Base-by-base conservation (phyloP, 2,113 vertebrate species). In the Electrona antarctica region DNA sequence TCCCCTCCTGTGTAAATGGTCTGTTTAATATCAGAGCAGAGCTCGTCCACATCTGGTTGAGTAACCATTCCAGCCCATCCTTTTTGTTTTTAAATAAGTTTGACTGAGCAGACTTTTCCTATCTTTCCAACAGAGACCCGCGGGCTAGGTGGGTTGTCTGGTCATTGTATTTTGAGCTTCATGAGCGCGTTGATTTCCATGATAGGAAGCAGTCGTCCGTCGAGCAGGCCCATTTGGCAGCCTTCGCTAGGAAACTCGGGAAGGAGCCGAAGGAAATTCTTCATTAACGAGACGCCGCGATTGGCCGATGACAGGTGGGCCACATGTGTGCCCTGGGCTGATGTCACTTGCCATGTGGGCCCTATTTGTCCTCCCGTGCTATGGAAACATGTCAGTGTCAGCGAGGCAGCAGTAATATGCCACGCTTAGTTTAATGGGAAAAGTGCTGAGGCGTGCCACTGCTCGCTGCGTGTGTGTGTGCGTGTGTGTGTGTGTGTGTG, bases 31-130 rank as follows among this genome's bases (percentile, higher is more conserved):
- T 83, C 75, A 66, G 67, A 12, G 41, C 28, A 60, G 56, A 57
- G 50, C 14, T 68, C 29, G 61, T 74, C 56, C 69, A 83, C 86
- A 88, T 90, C 77, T 84, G 78, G 79, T 69, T 9, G 33, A 48
- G 59, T 11, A 49, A 51, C 15, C 68, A 63, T 54, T 60, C 71
- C 63, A 58, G 69, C 64, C 67, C 59, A 62, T 68, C 51, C 41
- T 14, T 60, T 4, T 60, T 75, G 72, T 73, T 21, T 60, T 3
- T 33, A 74, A 77, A 54, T 12, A 54, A 50, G 11, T 73, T 72
- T 60, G 64, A 80, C 52, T 79, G 78, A 83, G 74, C 79, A 68
- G 65, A 74, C 67, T 83, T 87, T 89, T 88, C 82, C 81, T 79
- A 57, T 79, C 13, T 46, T 2, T 72, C 79, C 78, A 76, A 82